Conservation (phyloP, 2,888 invertebrate species). For the Campoplex capitator region DNA sequence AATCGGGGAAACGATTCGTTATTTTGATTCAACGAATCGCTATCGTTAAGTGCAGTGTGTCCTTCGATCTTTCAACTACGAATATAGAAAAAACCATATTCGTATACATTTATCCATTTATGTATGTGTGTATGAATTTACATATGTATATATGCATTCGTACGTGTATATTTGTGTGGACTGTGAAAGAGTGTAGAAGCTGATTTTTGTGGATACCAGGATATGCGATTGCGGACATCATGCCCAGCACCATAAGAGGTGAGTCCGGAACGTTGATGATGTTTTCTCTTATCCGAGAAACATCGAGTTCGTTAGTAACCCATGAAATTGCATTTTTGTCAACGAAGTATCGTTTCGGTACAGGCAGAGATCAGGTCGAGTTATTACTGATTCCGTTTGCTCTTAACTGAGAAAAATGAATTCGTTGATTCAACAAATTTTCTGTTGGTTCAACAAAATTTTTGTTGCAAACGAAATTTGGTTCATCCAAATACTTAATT, state of each 20-base stretch:
- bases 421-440: too few species aligned
- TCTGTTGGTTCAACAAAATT: too few species aligned
- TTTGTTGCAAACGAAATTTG: too few species aligned
- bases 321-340: too few species aligned
- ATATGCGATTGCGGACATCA: constrained; percentile 82
- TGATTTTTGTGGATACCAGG: constrained; percentile 79
- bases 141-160: background rate
- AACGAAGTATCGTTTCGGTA: too few species aligned
- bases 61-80: background rate
- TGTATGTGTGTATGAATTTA: background rate
- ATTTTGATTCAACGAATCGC: background rate
- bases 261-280: constrained; percentile 65
- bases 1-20: background rate
- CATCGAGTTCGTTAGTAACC: too few species aligned
- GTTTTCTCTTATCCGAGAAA: too few species aligned
- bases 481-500: too few species aligned
- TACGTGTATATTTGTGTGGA: constrained; percentile 9
- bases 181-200: constrained; percentile 36
- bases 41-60: constrained; percentile 50
- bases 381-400: too few species aligned
- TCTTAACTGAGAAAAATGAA: too few species aligned
- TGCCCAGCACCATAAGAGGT: constrained; percentile 84
- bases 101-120: background rate
- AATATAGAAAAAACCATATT: background rate
- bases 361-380: too few species aligned